A percentile compares a stretch with the other conserved stretches of the same genome.
Conservation (phyloP, 92 coral and sea anemone species). For the Epizoanthus rinbou region DNA sequence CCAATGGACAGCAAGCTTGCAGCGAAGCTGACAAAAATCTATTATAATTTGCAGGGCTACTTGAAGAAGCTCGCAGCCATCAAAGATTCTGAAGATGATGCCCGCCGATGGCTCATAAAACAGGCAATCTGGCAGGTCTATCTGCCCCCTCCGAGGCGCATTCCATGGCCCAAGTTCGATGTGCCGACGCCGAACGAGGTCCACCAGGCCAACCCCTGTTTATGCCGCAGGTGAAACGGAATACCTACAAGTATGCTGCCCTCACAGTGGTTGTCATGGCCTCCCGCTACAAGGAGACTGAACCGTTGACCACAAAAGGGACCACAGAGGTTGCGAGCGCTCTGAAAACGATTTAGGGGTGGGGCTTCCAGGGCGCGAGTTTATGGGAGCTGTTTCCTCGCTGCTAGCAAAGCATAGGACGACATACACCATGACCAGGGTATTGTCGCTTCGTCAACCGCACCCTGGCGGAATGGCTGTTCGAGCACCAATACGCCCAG, state of each 20-base stretch:
- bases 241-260: conserved; percentile 11
- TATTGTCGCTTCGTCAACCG: too few relatives aligned
- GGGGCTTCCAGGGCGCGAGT: conserved; percentile 18
- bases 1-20: too few relatives aligned
- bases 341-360: conserved; percentile 14
- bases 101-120: conserved; percentile 45
- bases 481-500: too few relatives aligned
- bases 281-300: conserved; percentile 24
- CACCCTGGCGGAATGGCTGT: too few relatives aligned
- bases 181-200: too few relatives aligned
- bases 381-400: conserved; percentile 25
- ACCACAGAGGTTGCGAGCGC: background rate
- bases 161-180: conserved; percentile 36
- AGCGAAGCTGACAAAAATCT: conserved; percentile 36
- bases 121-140: conserved; percentile 31
- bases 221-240: conserved; percentile 23
- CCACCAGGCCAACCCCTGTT: too few relatives aligned
- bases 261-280: conserved; percentile 25
- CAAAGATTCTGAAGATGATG: conserved; percentile 26
- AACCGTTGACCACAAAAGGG: conserved; percentile 24
- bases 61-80: conserved; percentile 22
- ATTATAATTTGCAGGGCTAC: conserved; percentile 34
- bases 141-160: too few relatives aligned
- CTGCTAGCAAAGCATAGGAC: background rate
- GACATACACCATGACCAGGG: background rate